Evolutionary conservation across 1,140 invertebrate genomes (phyloP).

Genomic region (Drosophila elegans): DNA sequence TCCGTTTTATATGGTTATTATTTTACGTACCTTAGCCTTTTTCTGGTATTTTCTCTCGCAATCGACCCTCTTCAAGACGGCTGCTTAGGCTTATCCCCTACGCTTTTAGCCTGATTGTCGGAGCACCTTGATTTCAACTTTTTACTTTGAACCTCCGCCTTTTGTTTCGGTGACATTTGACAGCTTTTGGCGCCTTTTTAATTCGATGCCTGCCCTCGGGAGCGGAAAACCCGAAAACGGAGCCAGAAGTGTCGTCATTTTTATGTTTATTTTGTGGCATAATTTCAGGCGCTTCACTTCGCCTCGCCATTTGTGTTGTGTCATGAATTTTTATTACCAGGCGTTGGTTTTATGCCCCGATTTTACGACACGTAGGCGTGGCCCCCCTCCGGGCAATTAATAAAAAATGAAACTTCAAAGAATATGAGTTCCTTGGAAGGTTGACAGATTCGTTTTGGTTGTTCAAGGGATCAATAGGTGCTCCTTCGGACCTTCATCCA

Average conservation of each 20-base stretch:
- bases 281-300: slow-evolving; percentile 44
- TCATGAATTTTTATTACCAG: slow-evolving; percentile 69
- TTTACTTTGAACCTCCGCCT: slow-evolving; percentile 34
- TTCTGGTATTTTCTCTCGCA: slow-evolving; percentile 51
- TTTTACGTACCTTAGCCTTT: slow-evolving; percentile 20
- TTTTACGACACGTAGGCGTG: slow-evolving; percentile 37
- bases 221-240: slow-evolving; percentile 31
- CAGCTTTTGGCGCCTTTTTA: slow-evolving; percentile 76
- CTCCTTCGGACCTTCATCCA: not conserved
- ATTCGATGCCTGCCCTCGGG: slow-evolving; percentile 53
- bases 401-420: slow-evolving; percentile 54
- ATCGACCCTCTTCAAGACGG: slow-evolving; percentile 45
- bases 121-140: slow-evolving; percentile 53
- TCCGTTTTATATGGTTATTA: slow-evolving; percentile 38
- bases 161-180: slow-evolving; percentile 67
- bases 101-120: slow-evolving; percentile 49
- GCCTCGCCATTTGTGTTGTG: slow-evolving; percentile 53
- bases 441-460: slow-evolving; percentile 35
- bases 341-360: slow-evolving; percentile 51
- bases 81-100: slow-evolving; percentile 52
- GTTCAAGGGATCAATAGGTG: slow-evolving; percentile 7
- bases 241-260: slow-evolving; percentile 45
- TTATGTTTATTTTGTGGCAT: slow-evolving; percentile 67
- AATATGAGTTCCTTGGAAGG: slow-evolving; percentile 23
- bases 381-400: slow-evolving; percentile 57